Base-by-base conservation (phyloP, 2,888 invertebrate species). In the Drepanosiphum platanoidis region DNA sequence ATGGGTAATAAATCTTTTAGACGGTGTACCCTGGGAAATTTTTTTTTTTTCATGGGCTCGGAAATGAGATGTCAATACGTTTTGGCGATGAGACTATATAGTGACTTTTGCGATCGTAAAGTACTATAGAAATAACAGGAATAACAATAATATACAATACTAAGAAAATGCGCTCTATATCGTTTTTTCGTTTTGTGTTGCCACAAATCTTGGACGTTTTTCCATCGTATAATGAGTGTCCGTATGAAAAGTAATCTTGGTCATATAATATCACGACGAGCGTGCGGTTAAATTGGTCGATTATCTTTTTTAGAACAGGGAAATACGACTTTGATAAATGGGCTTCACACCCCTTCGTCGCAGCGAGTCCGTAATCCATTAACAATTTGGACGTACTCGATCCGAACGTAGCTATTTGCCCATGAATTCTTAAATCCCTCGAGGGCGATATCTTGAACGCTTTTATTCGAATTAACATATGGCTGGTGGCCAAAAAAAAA, bases 281-380 rank as follows among this genome's bases (percentile, higher is more conserved):
- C 52, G 84, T 84, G 68, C n/a, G n/a, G n/a, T 84, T 77, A 77
- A 84, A 84, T 84, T 84, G 77, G 84, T 75, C 68, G 84, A 84
- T 84, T 84, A 84, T 58, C 77, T 84, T 68, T 75, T 72, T 22
- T 52, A 46, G 46, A 75, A 68, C 52, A 30, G 36, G 84, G 39
- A 77, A n/a, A 75, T 74, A 39, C 39, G 84, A 84, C 84, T 84
- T 84, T 84, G 84, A 84, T 84, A 84, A 84, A 84, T 84, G 84
- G 13, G 77, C 39, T 77, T 84, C 58, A 68, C 84, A 84, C 68
- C 75, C 74, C 36, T 68, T 27, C 32, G 64, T 64, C 7, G 58
- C 1, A 32, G 7, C 36, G 58, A 42, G 61, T 30, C 18, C 36
- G 77, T 84, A 84, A 84, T 84, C 84, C 84, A 84, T 84, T 84